phyloP scores from a whole-genome alignment of 2,888 invertebrate genomes.

The Sericinus montela region DNA sequence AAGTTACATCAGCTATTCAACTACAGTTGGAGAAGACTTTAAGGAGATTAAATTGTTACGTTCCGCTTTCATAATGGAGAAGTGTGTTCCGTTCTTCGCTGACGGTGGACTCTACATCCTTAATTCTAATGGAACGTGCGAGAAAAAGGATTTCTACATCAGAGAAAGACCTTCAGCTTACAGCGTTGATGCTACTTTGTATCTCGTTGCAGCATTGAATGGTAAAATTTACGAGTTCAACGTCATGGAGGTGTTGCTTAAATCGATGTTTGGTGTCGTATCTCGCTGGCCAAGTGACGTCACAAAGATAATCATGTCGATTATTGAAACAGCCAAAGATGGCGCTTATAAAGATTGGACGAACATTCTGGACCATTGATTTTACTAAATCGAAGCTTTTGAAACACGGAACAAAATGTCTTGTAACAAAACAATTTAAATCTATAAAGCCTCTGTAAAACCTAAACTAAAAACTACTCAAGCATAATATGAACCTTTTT shows the following conservation, averaged over 20 bases:
- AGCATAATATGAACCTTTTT: no score
- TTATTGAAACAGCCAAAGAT: conserved; percentile 43
- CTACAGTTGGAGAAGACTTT: conserved; percentile 45
- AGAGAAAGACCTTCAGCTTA: conserved; percentile 45
- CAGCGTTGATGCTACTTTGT: conserved; percentile 54
- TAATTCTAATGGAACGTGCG: conserved; percentile 46
- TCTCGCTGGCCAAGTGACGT: conserved; percentile 39
- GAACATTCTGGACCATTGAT: conserved; percentile 7
- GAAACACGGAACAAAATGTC: background rate
- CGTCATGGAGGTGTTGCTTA: conserved; percentile 51
- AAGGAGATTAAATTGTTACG: conserved; percentile 42
- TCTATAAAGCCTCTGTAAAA: no score
- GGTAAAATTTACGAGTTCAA: conserved; percentile 62
- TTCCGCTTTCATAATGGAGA: conserved; percentile 58
- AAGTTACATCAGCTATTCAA: conserved; percentile 27
- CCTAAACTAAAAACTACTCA: no score
- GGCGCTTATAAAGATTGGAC: conserved; percentile 26
- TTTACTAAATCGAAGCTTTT: background rate
- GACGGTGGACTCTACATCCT: conserved; percentile 47
- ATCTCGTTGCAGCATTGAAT: conserved; percentile 49
- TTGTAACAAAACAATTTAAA: no score
- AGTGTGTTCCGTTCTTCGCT: conserved; percentile 51
- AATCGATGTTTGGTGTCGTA: conserved; percentile 47
- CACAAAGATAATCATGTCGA: conserved; percentile 45
- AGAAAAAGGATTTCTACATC: conserved; percentile 47